Evolutionary conservation across 2,113 vertebrate genomes (phyloP).

Genomic region (Terrapene triunguis): DNA sequence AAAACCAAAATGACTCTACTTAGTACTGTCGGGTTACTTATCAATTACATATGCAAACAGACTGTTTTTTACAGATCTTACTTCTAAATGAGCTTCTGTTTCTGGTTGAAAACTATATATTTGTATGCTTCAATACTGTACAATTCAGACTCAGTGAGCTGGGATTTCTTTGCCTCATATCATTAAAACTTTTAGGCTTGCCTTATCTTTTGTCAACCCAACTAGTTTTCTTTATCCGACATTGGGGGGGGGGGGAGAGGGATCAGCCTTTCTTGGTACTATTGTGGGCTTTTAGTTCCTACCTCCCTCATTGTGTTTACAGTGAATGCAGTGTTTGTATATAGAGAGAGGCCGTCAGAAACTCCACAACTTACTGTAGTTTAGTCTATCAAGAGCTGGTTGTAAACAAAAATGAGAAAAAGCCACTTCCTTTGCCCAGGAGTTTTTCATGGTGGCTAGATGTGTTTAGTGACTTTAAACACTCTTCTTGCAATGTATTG

Average conservation of each 20-base stretch:
- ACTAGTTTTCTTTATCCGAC: conserved; percentile 43
- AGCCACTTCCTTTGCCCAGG: conserved; percentile 60
- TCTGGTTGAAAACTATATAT: conserved; percentile 65
- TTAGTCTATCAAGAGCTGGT: conserved; percentile 80
- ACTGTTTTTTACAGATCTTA: conserved; percentile 34
- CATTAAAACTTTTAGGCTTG: conserved; percentile 23
- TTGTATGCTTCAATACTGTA: conserved; percentile 21
- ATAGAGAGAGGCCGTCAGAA: conserved; percentile 60
- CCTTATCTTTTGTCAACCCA: conserved; percentile 46
- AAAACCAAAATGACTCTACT: conserved; percentile 63
- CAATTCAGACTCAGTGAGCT: conserved; percentile 53
- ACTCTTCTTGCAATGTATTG: conserved; percentile 53
- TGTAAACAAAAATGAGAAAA: conserved; percentile 81
- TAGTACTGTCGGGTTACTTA: conserved; percentile 59
- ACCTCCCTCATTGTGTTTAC: conserved; percentile 81
- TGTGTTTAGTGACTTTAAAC: conserved; percentile 45
- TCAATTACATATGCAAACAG: conserved; percentile 67
- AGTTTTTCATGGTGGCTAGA: conserved; percentile 54
- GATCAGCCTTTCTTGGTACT: conserved; percentile 33
- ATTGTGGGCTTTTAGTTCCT: conserved; percentile 68
- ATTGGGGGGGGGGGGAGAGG: background rate
- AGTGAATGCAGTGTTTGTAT: conserved; percentile 73
- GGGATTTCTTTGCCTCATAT: conserved; percentile 36
- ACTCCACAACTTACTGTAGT: conserved; percentile 76
- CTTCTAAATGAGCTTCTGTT: conserved; percentile 73